A percentile compares a stretch with the other conserved stretches of the same genome.
Conservation (phyloP, 2,888 invertebrate species). For the Rambutsinella grinnellia region DNA sequence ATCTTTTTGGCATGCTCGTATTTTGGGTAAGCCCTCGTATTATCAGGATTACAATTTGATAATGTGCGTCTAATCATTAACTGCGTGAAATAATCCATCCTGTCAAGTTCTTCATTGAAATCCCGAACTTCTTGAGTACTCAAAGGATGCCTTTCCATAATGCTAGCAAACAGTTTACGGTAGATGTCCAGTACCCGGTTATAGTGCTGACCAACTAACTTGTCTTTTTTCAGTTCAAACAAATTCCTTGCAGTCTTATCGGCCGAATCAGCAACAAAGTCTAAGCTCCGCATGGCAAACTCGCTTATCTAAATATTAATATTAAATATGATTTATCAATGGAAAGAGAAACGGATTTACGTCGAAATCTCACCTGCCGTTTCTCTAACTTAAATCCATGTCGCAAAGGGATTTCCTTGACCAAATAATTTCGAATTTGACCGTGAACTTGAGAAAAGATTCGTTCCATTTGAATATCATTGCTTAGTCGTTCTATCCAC, state of each 20-base stretch:
- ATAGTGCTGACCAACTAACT: slow-evolving; percentile 12
- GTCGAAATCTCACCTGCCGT: background rate
- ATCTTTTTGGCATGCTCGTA: slow-evolving; percentile 12
- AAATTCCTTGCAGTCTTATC: slow-evolving; percentile 2
- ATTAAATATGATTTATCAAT: background rate
- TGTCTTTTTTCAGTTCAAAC: background rate
- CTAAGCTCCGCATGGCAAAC: slow-evolving; percentile 36
- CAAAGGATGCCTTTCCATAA: slow-evolving; percentile 48
- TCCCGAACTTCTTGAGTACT: slow-evolving; percentile 48
- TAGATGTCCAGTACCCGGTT: slow-evolving; percentile 37
- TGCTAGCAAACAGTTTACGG: slow-evolving; percentile 50
- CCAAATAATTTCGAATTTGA: slow-evolving; percentile 1
- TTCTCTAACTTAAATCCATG: background rate
- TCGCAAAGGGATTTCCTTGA: slow-evolving; percentile 8
- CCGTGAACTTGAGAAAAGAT: slow-evolving; percentile 21
- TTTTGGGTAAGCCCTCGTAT: background rate
- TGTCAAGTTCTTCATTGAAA: slow-evolving; percentile 57
- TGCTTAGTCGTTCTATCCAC: slow-evolving; percentile 17
- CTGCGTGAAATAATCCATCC: slow-evolving; percentile 44
- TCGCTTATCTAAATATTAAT: slow-evolving; percentile 30
- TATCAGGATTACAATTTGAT: slow-evolving; percentile 12
- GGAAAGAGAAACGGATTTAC: background rate
- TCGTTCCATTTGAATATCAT: slow-evolving; percentile 12
- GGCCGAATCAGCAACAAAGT: slow-evolving; percentile 30
- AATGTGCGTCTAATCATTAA: slow-evolving; percentile 28